phyloP scores from a whole-genome alignment of 2,113 vertebrate genomes.

The Vidua macroura region DNA sequence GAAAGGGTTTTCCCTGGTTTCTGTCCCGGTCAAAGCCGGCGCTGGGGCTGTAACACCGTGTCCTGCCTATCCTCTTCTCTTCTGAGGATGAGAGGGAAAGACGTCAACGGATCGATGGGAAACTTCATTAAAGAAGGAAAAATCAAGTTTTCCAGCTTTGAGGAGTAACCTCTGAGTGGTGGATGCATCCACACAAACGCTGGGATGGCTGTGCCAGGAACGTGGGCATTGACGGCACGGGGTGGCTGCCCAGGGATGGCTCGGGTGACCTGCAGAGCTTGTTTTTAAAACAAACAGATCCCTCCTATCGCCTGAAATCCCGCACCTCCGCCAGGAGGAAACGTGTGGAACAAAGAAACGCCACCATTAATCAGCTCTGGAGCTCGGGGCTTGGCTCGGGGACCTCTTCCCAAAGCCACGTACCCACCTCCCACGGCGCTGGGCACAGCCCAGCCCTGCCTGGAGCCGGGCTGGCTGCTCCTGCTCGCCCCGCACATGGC shows the following conservation, averaged over 20 bases:
- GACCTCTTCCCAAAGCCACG: background rate
- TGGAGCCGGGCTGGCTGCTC: background rate
- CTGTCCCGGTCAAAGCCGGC: background rate
- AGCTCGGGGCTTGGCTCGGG: background rate
- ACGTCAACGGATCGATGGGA: background rate
- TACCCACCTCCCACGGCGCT: background rate
- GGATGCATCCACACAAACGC: background rate
- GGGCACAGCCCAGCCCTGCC: background rate
- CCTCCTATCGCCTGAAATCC: background rate
- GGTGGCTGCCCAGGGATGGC: background rate
- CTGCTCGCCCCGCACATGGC: background rate
- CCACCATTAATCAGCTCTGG: background rate
- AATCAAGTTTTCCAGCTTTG: background rate
- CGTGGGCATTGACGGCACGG: accelerated
- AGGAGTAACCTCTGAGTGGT: background rate
- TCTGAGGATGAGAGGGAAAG: background rate
- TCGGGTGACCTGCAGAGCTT: background rate
- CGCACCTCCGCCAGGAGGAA: accelerated
- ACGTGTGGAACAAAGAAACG: background rate
- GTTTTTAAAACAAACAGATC: background rate
- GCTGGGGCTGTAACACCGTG: accelerated
- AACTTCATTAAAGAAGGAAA: background rate
- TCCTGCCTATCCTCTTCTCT: background rate
- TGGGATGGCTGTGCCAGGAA: background rate
- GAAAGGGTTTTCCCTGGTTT: background rate